phyloP scores from a whole-genome alignment of 2,113 vertebrate genomes.

The Seriola rivoliana region DNA sequence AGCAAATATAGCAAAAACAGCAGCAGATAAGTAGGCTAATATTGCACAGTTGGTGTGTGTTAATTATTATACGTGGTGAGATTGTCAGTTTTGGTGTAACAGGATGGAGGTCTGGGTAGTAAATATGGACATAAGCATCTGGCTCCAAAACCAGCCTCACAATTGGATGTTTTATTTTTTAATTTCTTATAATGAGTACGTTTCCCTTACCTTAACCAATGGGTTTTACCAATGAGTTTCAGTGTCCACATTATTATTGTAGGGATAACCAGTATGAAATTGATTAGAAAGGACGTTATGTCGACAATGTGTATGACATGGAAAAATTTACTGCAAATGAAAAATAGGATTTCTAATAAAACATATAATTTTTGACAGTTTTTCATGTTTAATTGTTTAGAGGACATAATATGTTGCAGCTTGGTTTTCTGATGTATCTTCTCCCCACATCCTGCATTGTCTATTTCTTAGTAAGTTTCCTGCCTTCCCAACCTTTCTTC shows the following conservation, averaged over 20 bases:
- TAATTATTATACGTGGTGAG: too few relatives aligned
- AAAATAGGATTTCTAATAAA: background rate
- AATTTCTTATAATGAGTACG: too few relatives aligned
- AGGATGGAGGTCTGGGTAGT: background rate
- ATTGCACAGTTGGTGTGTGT: too few relatives aligned
- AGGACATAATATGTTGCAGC: background rate
- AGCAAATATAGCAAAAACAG: background rate
- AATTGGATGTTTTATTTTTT: too few relatives aligned
- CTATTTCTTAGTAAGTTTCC: background rate
- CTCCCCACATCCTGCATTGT: background rate
- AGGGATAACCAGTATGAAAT: too few relatives aligned
- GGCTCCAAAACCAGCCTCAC: background rate
- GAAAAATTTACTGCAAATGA: background rate
- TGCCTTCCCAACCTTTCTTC: background rate
- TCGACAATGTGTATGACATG: too few relatives aligned
- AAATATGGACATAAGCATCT: background rate
- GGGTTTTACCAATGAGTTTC: too few relatives aligned
- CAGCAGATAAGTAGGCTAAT: too few relatives aligned
- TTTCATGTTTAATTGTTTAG: background rate
- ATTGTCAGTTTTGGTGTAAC: background rate
- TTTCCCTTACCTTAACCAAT: too few relatives aligned
- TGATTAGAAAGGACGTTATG: background rate
- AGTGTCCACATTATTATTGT: too few relatives aligned
- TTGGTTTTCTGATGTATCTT: background rate
- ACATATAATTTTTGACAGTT: too few relatives aligned